Base-by-base conservation (phyloP, 2,797 vertebrate genomes). In the Rhinatrema bivittatum region DNA sequence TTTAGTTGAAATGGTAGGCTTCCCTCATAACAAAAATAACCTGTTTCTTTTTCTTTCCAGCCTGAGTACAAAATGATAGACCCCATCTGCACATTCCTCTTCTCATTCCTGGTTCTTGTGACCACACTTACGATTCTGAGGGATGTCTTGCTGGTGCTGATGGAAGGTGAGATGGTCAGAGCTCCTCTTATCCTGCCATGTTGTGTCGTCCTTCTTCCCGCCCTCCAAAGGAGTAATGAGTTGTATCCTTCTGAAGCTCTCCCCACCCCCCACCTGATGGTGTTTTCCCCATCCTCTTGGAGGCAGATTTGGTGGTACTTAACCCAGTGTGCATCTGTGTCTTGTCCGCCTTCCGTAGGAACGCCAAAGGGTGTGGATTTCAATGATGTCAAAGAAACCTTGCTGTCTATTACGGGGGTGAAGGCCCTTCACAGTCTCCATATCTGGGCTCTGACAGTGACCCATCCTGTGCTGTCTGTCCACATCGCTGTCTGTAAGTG, bases 41-140 rank as follows among this genome's bases (percentile, higher is more conserved):
- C n/a, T 17, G 9, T 12, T 10, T 25, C 7, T 7, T 25, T 5
- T 3, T 11, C 12, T 10, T 21, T 43, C 7, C 46, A 86, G 85
- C 85, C 85, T 0, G 74, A 86, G 46, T 84, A 80, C 35, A 87
- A 84, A 42, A 79, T 25, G 0, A 38, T 83, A 32, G 84, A 87
- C 47, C 84, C 84, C 48, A 72, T 84, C 59, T 87, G 85, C 31
- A 87, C 85, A 33, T 87, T 87, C 65, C 39, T 87, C 14, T 87
- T 86, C 55, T 87, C 85, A 0, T 23, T 58, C 0, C 48, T 87
- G 53, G 85, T 87, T 29, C 65, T 87, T 61, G 78, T 60, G 11
- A 86, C 85, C 0, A 87, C 85, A 0, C 35, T 86, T 46, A 78
- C 67, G 58, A 84, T 87, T 52, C 69, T 87, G 36, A 74, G 78